Evolutionary conservation across 2,797 vertebrate genomes (phyloP).

Genomic region (Hydrophis major): DNA sequence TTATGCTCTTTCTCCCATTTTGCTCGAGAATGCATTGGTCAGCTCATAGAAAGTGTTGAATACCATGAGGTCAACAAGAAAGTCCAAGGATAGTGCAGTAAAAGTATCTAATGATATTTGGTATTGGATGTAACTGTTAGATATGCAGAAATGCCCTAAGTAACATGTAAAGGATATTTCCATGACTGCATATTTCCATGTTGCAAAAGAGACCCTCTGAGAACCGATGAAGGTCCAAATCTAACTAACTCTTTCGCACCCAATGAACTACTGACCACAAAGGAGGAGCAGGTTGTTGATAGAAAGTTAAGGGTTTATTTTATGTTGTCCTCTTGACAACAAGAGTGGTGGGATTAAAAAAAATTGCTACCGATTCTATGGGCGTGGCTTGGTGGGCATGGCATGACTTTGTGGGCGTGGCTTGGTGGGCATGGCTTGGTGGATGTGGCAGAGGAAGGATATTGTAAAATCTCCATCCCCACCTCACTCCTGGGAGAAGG

Average conservation of each 20-base stretch:
- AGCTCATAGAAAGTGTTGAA: background rate
- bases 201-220: background rate
- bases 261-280: background rate
- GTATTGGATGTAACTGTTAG: background rate
- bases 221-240: background rate
- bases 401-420: no score
- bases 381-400: no score
- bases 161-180: background rate
- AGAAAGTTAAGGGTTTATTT: background rate
- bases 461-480: no score
- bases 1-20: background rate
- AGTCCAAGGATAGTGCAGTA: background rate
- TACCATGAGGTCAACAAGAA: background rate
- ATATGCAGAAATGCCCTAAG: background rate
- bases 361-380: no score
- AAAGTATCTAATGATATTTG: background rate
- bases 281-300: background rate
- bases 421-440: no score
- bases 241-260: background rate
- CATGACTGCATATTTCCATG: background rate
- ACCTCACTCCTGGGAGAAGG: no score
- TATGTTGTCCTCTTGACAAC: background rate
- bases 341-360: no score
- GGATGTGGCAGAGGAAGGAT: no score
- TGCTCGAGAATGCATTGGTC: background rate